A percentile compares a stretch with the other conserved stretches of the same genome.
Conservation (phyloP, 2,113 vertebrate species). For the Verasper variegatus region DNA sequence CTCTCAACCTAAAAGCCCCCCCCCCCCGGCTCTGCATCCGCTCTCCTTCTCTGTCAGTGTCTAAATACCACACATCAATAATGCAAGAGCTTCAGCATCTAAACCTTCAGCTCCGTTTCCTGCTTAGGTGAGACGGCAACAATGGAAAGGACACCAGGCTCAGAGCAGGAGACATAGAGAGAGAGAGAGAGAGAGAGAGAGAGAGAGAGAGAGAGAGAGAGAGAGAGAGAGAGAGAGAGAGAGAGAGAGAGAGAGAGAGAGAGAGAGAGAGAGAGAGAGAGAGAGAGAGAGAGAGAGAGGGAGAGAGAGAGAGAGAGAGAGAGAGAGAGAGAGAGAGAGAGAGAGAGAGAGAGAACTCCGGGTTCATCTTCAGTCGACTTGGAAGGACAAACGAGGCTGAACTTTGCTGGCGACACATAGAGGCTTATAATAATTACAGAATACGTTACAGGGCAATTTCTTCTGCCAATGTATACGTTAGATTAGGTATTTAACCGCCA, state of each 20-base stretch:
- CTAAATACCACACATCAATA: conserved; percentile 76
- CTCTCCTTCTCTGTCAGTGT: conserved; percentile 35
- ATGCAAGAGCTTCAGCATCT: conserved; percentile 57
- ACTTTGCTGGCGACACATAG: conserved; percentile 14
- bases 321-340: too few relatives aligned
- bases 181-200: too few relatives aligned
- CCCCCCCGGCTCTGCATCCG: not conserved
- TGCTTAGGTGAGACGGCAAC: conserved; percentile 34
- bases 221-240: too few relatives aligned
- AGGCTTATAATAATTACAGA: conserved; percentile 35
- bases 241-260: too few relatives aligned
- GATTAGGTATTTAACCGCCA: not conserved
- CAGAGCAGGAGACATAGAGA: not conserved
- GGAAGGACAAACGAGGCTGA: too few relatives aligned
- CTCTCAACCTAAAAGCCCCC: not conserved
- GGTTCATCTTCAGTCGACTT: conserved; percentile 47
- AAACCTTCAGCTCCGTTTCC: conserved; percentile 50
- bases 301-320: too few relatives aligned
- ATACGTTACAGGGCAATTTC: conserved; percentile 8
- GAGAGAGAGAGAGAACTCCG: not conserved
- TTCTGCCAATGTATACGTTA: conserved; percentile 10
- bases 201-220: too few relatives aligned
- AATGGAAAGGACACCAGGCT: conserved; percentile 20
- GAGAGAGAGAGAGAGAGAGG: too few relatives aligned
- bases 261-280: too few relatives aligned